These are phyloP conservation scores for Passerina amoena DNA, from an alignment of 2,113 vertebrate species.

Conservation along the genomic window DNA sequence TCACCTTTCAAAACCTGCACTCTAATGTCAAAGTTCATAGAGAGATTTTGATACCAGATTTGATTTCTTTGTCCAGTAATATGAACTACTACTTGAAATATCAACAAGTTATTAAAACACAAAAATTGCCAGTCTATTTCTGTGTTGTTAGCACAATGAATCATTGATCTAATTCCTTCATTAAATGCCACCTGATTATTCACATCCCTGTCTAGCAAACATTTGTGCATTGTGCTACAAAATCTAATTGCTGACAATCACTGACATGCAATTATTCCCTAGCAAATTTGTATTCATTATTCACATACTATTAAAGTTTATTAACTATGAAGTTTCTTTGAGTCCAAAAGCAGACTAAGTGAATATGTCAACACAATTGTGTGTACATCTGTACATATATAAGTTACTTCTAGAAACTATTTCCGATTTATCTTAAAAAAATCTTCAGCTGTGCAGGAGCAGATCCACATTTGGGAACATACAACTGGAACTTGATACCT, in stretches of 20 bases:
- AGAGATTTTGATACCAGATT: not conserved
- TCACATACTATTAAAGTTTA: not conserved
- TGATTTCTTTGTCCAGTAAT: not conserved
- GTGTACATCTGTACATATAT: not conserved
- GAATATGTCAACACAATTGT: not conserved
- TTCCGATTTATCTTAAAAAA: not conserved
- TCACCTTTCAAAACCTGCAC: not conserved
- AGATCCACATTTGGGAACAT: not conserved
- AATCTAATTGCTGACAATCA: not conserved
- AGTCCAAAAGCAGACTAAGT: not conserved
- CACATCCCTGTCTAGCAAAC: not conserved
- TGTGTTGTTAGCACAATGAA: not conserved
- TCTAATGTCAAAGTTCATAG: not conserved
- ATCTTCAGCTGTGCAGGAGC: not conserved
- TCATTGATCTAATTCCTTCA: not conserved
- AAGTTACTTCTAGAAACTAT: not conserved
- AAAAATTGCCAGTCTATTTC: not conserved
- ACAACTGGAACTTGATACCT: not conserved
- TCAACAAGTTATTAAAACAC: not conserved
- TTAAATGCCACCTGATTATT: not conserved
- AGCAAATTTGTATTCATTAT: not conserved
- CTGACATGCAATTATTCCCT: not conserved
- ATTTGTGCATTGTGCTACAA: not conserved
- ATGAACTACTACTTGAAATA: not conserved
- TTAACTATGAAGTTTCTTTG: not conserved